phyloP scores from a whole-genome alignment of 2,113 vertebrate genomes.

The Potamarius usumacintae region DNA sequence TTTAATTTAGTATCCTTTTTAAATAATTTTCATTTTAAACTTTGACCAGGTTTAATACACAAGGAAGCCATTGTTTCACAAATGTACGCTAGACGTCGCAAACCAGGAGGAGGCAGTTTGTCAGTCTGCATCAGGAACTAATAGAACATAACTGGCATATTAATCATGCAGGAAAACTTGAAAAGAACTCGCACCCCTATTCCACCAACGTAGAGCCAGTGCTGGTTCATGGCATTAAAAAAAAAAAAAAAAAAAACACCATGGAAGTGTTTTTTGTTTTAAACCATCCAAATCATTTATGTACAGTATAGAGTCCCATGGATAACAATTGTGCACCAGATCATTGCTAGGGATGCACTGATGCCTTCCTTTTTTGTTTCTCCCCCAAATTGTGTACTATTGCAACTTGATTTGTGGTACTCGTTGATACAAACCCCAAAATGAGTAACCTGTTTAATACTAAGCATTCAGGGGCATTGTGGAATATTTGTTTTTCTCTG shows the following conservation, averaged over 20 bases:
- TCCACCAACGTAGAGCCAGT: neutral
- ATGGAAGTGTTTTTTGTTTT: neutral
- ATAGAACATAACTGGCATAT: neutral
- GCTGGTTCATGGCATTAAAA: neutral
- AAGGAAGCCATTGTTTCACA: slow-evolving; percentile 12
- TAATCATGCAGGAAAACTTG: neutral
- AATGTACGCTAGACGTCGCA: neutral
- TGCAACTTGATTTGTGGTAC: neutral
- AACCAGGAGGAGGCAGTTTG: neutral
- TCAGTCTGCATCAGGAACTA: neutral
- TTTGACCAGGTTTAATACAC: slow-evolving; percentile 31
- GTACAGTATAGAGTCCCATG: neutral
- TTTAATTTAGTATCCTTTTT: slow-evolving; percentile 16
- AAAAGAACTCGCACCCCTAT: neutral
- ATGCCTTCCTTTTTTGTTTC: neutral
- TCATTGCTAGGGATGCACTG: neutral
- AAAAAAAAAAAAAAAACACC: neutral
- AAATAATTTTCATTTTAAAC: neutral
- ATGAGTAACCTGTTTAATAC: neutral
- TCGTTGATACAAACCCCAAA: neutral
- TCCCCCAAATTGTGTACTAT: neutral
- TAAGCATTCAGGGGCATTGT: neutral
- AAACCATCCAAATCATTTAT: neutral
- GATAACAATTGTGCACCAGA: neutral
- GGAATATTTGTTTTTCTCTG: neutral